Percentiles rank a stretch among this genome's conserved stretches.
Evolutionary conservation across 2,888 invertebrate genomes (phyloP).

Genomic region (Amphipoea lucens): DNA sequence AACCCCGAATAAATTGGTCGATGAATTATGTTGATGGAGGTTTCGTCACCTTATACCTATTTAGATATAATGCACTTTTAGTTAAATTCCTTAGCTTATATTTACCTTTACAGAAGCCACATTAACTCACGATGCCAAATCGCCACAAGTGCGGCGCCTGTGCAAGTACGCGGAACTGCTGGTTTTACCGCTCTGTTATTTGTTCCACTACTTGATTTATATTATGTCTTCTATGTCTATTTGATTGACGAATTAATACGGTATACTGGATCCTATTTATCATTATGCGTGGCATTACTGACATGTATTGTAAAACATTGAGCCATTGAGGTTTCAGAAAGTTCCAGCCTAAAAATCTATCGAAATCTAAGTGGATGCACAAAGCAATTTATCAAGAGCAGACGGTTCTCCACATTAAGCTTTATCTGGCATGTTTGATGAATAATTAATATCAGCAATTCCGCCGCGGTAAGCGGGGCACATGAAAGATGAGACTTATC

Average conservation of each 20-base stretch:
- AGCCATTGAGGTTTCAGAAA: slow-evolving; percentile 12
- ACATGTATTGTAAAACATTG: background rate
- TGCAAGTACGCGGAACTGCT: slow-evolving; percentile 44
- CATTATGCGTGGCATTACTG: background rate
- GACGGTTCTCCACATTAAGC: slow-evolving; percentile 30
- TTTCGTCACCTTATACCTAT: background rate
- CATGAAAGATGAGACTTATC: slow-evolving; percentile 26
- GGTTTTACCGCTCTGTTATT: slow-evolving; percentile 23
- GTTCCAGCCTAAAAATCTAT: slow-evolving; percentile 29
- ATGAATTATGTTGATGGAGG: background rate
- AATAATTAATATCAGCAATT: slow-evolving; percentile 54
- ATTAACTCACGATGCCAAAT: slow-evolving; percentile 3
- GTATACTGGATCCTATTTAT: background rate
- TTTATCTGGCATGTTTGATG: slow-evolving; percentile 48
- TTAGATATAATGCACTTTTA: background rate
- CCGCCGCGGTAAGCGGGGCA: slow-evolving; percentile 24
- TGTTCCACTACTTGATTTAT: slow-evolving; percentile 29
- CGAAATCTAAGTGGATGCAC: slow-evolving; percentile 7
- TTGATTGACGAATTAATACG: slow-evolving; percentile 15
- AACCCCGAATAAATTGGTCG: background rate
- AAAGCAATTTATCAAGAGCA: slow-evolving; percentile 47
- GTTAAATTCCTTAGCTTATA: background rate
- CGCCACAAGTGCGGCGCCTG: slow-evolving; percentile 26
- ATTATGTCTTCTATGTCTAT: slow-evolving; percentile 14
- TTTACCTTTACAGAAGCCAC: background rate